These are phyloP conservation scores for Camponotus vicinus DNA, from an alignment of 1,140 invertebrate species.

Conservation along the genomic window DNA sequence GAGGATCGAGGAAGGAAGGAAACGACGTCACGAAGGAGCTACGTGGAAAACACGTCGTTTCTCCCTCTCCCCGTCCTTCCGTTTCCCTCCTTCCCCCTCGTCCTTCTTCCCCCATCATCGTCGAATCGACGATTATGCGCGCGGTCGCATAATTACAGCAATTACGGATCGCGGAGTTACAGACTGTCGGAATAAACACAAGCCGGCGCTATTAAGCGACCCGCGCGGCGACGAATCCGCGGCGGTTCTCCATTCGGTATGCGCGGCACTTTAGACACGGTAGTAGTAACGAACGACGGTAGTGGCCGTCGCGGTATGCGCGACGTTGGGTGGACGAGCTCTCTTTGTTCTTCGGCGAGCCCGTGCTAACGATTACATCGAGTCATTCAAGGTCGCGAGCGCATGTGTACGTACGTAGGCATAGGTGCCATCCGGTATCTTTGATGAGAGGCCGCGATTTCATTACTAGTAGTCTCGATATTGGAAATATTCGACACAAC, in stretches of 20 bases:
- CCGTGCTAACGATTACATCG: conserved; percentile 67
- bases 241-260: conserved; percentile 22
- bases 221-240: background rate
- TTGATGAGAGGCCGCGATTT: background rate
- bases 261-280: conserved; percentile 29
- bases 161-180: conserved; percentile 71
- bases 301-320: conserved; percentile 43
- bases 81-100: background rate
- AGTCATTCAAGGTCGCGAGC: conserved; percentile 56
- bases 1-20: conserved; percentile 27
- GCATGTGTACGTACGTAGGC: conserved; percentile 1
- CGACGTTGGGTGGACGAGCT: conserved; percentile 49
- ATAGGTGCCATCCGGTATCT: conserved; percentile 23
- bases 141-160: conserved; percentile 72
- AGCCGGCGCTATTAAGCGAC: conserved; percentile 61
- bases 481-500: background rate
- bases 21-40: background rate
- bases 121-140: conserved; percentile 64
- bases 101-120: conserved; percentile 14
- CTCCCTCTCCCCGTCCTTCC: background rate
- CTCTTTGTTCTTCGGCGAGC: conserved; percentile 65
- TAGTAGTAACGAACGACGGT: conserved; percentile 39
- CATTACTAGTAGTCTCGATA: background rate
- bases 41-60: conserved; percentile 21
- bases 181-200: conserved; percentile 70